Percentiles rank a stretch among this genome's conserved stretches.
phyloP scores from a whole-genome alignment of 2,797 vertebrate species.

The Gephyroberyx darwinii region DNA sequence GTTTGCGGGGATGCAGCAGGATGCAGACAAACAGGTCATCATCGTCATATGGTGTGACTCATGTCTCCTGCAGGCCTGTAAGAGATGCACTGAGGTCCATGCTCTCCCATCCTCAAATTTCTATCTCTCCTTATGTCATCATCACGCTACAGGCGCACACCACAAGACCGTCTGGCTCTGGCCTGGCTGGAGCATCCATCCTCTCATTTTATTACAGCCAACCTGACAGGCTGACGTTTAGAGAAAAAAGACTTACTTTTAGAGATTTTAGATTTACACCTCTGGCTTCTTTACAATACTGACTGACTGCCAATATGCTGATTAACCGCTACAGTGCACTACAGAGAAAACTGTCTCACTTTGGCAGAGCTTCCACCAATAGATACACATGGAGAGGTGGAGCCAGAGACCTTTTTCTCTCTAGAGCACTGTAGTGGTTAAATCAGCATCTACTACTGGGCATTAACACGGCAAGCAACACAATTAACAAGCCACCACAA shows the following conservation, averaged over 20 bases:
- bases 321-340: constrained; percentile 21
- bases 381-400: constrained; percentile 5
- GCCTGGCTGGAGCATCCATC: constrained; percentile 15
- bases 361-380: constrained; percentile 26
- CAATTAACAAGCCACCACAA: too few relatives aligned
- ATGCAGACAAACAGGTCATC: constrained; percentile 51
- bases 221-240: constrained; percentile 51
- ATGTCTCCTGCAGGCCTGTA: constrained; percentile 61
- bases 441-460: too few relatives aligned
- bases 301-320: neutral
- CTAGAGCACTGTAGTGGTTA: too few relatives aligned
- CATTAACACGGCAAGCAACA: too few relatives aligned
- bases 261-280: constrained; percentile 26
- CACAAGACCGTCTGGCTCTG: constrained; percentile 30
- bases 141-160: constrained; percentile 21
- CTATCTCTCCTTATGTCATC: constrained; percentile 40
- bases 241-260: constrained; percentile 23
- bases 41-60: constrained; percentile 63
- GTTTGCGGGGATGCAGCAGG: constrained; percentile 38
- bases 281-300: constrained; percentile 24
- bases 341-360: neutral
- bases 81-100: constrained; percentile 54
- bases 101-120: constrained; percentile 38
- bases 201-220: constrained; percentile 44
- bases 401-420: too few relatives aligned